phyloP scores from a whole-genome alignment of 2,113 vertebrate species.

The Syrrhaptes paradoxus region DNA sequence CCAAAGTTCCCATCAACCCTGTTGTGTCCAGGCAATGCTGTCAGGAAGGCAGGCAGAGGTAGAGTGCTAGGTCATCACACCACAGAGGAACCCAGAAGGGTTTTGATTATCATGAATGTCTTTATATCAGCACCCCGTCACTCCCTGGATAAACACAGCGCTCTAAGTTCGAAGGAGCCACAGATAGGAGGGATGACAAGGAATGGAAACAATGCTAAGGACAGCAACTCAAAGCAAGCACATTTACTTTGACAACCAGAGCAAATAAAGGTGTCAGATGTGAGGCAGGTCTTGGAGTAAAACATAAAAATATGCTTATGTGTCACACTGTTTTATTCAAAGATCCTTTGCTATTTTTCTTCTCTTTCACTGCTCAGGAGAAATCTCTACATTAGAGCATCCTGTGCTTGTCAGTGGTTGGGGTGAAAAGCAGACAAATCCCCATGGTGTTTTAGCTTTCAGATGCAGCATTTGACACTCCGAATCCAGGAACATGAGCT shows the following conservation, averaged over 20 bases:
- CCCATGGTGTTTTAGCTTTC: neutral
- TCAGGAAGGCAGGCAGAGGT: neutral
- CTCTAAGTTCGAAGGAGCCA: neutral
- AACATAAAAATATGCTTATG: neutral
- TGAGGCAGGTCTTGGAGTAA: neutral
- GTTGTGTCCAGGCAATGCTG: neutral
- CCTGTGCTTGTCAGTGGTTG: neutral
- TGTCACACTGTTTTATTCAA: neutral
- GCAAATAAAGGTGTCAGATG: neutral
- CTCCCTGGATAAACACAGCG: neutral
- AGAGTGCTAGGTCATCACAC: neutral
- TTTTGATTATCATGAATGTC: neutral
- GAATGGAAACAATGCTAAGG: neutral
- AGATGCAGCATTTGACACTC: neutral
- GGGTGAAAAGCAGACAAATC: neutral
- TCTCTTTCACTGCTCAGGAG: neutral
- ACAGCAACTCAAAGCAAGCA: neutral
- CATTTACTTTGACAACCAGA: neutral
- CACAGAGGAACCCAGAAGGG: neutral
- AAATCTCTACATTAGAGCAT: neutral
- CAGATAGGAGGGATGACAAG: neutral
- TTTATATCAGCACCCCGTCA: neutral
- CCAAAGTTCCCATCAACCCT: neutral
- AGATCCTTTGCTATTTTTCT: neutral
- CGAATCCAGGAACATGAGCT: neutral